Base-by-base conservation (phyloP, 2,888 invertebrate species). In the Phytoseiulus persimilis region DNA sequence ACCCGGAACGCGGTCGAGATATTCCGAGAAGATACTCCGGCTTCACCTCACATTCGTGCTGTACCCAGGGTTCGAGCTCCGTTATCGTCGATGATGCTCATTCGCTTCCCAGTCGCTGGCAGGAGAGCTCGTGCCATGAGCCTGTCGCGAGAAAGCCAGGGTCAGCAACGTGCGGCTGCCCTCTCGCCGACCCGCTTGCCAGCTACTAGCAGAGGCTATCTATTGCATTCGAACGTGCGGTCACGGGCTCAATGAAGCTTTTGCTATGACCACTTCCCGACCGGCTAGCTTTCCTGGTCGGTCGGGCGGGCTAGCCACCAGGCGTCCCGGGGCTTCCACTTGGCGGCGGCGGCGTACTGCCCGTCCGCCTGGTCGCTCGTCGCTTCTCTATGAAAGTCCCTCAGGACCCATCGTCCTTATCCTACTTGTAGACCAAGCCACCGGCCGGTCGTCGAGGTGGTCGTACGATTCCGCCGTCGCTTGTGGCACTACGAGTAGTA, bases 151-250 rank as follows among this genome's bases (percentile, higher is more conserved):
- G 65, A 65, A 65, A 65, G 65, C 28, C 65, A 28, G 9, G 28
- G 23, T 28, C 65, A 65, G 65, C 65, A 65, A 65, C 65, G 65
- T 65, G 65, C 65, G 28, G 65, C 1, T 28, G 65, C 18, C 18
- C 65, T 2, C 28, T 65, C 18, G 28, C 65, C 65, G 18, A 65
- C 65, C 65, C 18, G 65, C 65, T 65, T 65, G 65, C 65, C 65
- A 65, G 65, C 65, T 65, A 65, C 65, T 65, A 65, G 32, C 33
- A 87, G 39, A 2, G 87, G 32, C 87, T 32, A 87, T 31, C 87
- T 39, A 87, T 87, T 87, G 87, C 87, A 87, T 33, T 87, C n/a
- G 87, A 33, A 87, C 87, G 87, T 87, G 87, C 33, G 87, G 87
- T 87, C 87, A 87, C 87, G 31, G 45, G 87, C 65, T 65, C 65